Percentiles rank a stretch among this genome's conserved stretches.
Conservation (phyloP, 2,113 vertebrate species). For the Euleptes europaea region DNA sequence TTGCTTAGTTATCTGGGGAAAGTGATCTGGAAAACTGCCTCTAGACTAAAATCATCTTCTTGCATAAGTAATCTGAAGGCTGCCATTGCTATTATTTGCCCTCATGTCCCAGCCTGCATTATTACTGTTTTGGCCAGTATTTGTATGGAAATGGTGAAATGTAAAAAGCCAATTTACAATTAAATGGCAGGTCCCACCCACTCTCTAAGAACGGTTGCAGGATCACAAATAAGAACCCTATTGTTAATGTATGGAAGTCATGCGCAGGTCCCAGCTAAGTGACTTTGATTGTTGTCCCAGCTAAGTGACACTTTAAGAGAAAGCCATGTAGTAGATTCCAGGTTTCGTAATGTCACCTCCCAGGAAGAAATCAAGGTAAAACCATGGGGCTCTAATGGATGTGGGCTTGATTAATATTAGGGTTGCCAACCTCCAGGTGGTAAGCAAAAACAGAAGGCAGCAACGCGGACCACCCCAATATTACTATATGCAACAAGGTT, state of each 20-base stretch:
- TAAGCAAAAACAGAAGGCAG: too few species aligned
- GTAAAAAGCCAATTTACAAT: not conserved
- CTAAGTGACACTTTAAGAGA: not conserved
- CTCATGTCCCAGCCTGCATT: not conserved
- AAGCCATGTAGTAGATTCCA: not conserved
- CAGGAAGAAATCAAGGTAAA: not conserved
- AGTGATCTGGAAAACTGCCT: not conserved
- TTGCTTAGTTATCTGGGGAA: not conserved
- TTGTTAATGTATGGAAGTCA: not conserved
- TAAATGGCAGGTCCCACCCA: not conserved
- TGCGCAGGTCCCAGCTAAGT: not conserved
- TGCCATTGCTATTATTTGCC: not conserved
- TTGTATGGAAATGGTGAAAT: not conserved
- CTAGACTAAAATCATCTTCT: not conserved
- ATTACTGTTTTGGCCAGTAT: not conserved
- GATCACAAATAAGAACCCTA: too few species aligned
- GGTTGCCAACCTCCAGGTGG: too few species aligned
- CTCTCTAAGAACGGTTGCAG: not conserved
- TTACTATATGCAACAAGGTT: too few species aligned
- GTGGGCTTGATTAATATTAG: too few species aligned
- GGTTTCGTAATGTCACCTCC: not conserved
- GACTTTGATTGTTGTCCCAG: not conserved
- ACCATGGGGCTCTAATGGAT: not conserved
- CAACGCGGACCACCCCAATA: too few species aligned
- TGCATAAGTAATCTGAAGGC: not conserved